Conservation (phyloP, 2,888 invertebrate species). For the Euclidia mi region DNA sequence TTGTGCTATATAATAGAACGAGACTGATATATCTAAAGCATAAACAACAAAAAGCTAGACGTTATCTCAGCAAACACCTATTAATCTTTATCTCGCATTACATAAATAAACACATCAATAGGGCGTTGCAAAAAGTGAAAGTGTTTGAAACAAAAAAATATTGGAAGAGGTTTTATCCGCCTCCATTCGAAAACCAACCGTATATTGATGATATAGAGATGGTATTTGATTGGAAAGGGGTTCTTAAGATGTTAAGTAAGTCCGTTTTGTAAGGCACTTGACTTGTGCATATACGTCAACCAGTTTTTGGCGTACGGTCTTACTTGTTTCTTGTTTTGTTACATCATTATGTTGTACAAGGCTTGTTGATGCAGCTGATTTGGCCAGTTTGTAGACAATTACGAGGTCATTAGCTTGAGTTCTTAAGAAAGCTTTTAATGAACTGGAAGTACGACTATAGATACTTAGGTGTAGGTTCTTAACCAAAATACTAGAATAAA, state of each 20-base stretch:
- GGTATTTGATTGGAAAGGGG: conserved; percentile 6
- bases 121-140: conserved; percentile 53
- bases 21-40: not conserved
- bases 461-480: too few species aligned
- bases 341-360: conserved; percentile 2
- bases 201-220: conserved; percentile 13
- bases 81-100: conserved; percentile 33
- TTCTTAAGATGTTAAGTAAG: conserved; percentile 35
- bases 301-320: conserved; percentile 8
- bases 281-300: conserved; percentile 17
- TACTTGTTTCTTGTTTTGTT: conserved; percentile 8
- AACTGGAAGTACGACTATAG: too few species aligned
- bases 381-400: too few species aligned
- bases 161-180: conserved; percentile 20
- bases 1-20: too few species aligned
- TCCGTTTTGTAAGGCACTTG: conserved; percentile 43
- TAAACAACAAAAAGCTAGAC: not conserved
- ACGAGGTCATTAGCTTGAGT: too few species aligned
- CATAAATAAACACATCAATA: conserved; percentile 44
- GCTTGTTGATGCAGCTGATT: too few species aligned
- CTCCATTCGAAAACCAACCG: conserved; percentile 15
- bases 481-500: too few species aligned
- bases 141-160: conserved; percentile 41
- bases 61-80: conserved; percentile 10
- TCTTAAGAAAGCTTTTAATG: too few species aligned